A percentile compares a stretch with the other conserved stretches of the same genome.
Evolutionary conservation across 1,140 invertebrate species (phyloP).

Genomic region (Drosophila punjabiensis): DNA sequence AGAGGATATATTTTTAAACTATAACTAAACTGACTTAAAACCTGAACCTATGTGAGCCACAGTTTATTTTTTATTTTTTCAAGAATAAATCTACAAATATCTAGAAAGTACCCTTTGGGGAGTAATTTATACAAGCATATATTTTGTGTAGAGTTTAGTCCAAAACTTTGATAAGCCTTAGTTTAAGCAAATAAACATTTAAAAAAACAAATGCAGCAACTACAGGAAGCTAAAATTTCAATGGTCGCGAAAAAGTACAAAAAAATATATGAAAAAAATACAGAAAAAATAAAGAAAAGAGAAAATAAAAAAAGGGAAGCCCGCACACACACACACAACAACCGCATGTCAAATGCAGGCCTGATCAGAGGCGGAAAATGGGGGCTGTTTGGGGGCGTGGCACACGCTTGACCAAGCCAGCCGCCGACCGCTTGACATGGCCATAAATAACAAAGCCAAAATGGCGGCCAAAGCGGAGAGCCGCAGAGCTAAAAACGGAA

Average conservation of each 20-base stretch:
- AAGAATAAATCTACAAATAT: background rate
- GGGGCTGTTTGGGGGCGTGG: conserved; percentile 6
- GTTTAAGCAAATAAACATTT: background rate
- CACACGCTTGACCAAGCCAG: conserved; percentile 64
- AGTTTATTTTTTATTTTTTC: no score
- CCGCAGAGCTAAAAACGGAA: conserved; percentile 23
- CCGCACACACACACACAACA: conserved; percentile 50
- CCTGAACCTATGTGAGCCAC: no score
- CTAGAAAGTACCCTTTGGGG: background rate
- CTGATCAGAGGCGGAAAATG: conserved; percentile 36
- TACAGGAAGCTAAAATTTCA: conserved; percentile 25
- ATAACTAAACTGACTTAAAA: background rate
- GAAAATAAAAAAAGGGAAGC: conserved; percentile 6
- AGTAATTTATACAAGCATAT: conserved; percentile 1
- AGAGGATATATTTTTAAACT: background rate
- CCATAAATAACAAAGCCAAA: conserved; percentile 83
- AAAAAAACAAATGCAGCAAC: background rate
- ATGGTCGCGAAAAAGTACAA: conserved; percentile 9
- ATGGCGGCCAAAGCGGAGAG: conserved; percentile 74
- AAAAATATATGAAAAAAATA: background rate
- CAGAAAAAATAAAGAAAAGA: background rate
- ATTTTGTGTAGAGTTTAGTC: background rate
- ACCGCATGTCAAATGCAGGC: conserved; percentile 81
- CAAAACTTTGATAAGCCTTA: background rate
- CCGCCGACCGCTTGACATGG: conserved; percentile 68